A percentile compares a stretch with the other conserved stretches of the same genome.
phyloP scores from a whole-genome alignment of 1,140 invertebrate species.

The Drosophila biarmipes region DNA sequence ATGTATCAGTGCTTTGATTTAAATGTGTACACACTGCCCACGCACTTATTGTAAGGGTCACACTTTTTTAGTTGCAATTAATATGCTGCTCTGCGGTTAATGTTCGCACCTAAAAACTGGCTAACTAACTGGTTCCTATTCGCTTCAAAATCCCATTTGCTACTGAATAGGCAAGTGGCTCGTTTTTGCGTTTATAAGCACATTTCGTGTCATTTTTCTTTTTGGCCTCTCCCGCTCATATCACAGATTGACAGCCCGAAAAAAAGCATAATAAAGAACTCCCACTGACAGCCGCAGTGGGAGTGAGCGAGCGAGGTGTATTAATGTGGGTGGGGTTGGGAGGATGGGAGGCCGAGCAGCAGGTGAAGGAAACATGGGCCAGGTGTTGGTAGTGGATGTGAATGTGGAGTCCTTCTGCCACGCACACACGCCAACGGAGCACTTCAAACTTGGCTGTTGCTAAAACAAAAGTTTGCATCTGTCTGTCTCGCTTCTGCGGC shows the following conservation, averaged over 20 bases:
- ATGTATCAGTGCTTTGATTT: background rate
- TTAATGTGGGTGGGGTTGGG: background rate
- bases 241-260: slow-evolving; percentile 73
- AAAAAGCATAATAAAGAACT: slow-evolving; percentile 35
- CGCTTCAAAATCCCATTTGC: slow-evolving; percentile 76
- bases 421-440: slow-evolving; percentile 59
- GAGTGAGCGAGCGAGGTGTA: slow-evolving; percentile 5
- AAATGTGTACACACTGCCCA: slow-evolving; percentile 6
- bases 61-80: slow-evolving; percentile 16
- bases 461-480: slow-evolving; percentile 78
- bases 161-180: slow-evolving; percentile 64
- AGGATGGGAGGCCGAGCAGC: background rate
- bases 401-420: slow-evolving; percentile 46
- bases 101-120: slow-evolving; percentile 51
- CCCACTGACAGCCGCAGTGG: slow-evolving; percentile 34
- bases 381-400: slow-evolving; percentile 29
- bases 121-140: slow-evolving; percentile 50
- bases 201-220: slow-evolving; percentile 76
- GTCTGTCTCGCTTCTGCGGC: slow-evolving; percentile 27
- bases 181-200: slow-evolving; percentile 75
- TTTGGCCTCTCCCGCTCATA: slow-evolving; percentile 50
- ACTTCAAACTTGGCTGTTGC: slow-evolving; percentile 78
- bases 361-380: slow-evolving; percentile 15
- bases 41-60: slow-evolving; percentile 9
- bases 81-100: slow-evolving; percentile 18